Evolutionary conservation across 2,797 vertebrate species (phyloP).

Genomic region (Sebastes paucispinis): DNA sequence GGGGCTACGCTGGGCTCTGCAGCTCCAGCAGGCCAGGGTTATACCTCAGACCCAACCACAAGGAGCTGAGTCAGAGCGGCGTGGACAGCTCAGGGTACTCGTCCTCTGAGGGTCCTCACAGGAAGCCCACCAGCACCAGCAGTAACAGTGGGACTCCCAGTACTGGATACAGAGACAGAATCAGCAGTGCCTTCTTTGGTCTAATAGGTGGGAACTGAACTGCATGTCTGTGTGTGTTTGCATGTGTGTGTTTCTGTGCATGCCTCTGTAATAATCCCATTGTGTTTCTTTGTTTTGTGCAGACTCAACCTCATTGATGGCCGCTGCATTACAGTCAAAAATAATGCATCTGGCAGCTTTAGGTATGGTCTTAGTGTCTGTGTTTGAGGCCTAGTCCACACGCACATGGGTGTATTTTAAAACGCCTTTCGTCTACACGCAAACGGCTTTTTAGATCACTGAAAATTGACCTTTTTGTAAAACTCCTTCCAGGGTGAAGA

Average conservation of each 20-base stretch:
- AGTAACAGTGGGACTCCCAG: neutral
- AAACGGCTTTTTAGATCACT: too few relatives aligned
- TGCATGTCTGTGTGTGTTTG: constrained; percentile 10
- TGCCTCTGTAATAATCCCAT: neutral
- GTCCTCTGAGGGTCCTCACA: constrained; percentile 66
- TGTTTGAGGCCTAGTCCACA: neutral
- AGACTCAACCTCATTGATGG: constrained; percentile 29
- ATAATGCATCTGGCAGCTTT: constrained; percentile 10
- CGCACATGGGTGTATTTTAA: neutral
- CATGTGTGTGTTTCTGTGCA: neutral
- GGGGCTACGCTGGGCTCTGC: neutral
- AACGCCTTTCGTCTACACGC: neutral
- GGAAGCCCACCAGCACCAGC: constrained; percentile 10
- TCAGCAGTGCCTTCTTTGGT: constrained; percentile 23
- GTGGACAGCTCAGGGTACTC: constrained; percentile 80
- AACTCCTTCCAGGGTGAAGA: neutral
- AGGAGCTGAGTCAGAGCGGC: constrained; percentile 33
- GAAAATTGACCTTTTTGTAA: neutral
- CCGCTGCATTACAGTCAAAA: constrained; percentile 4
- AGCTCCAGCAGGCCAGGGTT: constrained; percentile 6
- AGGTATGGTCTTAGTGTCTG: constrained; percentile 24
- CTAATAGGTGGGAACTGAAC: constrained; percentile 49
- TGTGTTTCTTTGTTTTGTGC: neutral
- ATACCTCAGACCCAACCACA: constrained; percentile 17
- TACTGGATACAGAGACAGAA: constrained; percentile 3